Conservation (phyloP, 2,113 vertebrate species). For the Gnathonemus echidnorhynchus region DNA sequence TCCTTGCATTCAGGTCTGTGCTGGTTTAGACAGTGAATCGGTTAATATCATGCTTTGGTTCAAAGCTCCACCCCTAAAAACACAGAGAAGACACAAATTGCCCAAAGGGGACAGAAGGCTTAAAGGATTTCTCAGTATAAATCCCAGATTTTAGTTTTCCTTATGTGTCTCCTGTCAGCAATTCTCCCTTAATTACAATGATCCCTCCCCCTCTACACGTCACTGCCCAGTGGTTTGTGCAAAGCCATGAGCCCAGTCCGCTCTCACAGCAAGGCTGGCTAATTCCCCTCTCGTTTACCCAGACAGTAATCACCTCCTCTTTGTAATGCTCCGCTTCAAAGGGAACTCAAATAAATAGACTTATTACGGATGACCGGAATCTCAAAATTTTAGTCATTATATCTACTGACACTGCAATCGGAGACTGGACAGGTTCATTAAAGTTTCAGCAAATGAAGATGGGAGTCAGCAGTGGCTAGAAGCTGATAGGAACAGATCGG, state of each 20-base stretch:
- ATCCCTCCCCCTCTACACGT: not conserved
- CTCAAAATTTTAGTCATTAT: slow-evolving; percentile 4
- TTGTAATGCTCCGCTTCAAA: not conserved
- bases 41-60: not conserved
- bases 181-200: not conserved
- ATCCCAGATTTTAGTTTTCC: not conserved
- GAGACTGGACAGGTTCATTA: not conserved
- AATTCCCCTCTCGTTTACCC: not conserved
- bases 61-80: not conserved
- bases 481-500: not conserved
- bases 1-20: not conserved
- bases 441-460: slow-evolving; percentile 1
- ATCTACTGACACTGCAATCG: not conserved
- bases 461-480: not conserved
- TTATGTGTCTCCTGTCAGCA: not conserved
- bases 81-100: not conserved
- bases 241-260: not conserved
- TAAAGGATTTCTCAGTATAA: slow-evolving; percentile 1
- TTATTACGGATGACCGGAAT: not conserved
- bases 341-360: not conserved
- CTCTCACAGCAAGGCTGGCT: not conserved
- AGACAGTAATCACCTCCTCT: not conserved
- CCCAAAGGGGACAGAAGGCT: not conserved
- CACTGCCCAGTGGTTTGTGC: not conserved
- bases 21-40: not conserved